Conservation (phyloP, 2,888 invertebrate genomes). For the Phyllotreta cruciferae region DNA sequence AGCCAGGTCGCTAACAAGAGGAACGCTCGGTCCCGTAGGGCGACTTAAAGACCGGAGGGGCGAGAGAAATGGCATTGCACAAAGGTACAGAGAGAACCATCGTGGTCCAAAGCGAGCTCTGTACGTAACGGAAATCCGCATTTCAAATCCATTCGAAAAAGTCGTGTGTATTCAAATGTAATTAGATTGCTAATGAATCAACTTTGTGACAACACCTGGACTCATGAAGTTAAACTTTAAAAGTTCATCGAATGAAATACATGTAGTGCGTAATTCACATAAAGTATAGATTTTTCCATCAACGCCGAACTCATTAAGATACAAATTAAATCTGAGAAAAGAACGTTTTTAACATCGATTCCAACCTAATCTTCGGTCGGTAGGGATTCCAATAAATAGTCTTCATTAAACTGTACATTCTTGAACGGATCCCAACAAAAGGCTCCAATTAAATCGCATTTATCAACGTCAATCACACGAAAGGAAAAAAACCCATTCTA, state of each 20-base stretch:
- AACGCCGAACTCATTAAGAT: constrained; percentile 5
- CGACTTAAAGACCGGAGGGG: constrained; percentile 44
- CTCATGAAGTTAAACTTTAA: no score
- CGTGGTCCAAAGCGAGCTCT: no score
- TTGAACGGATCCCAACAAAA: constrained; percentile 33
- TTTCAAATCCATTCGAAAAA: no score
- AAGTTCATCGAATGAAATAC: no score
- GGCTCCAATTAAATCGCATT: constrained; percentile 31
- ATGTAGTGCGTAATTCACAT: no score
- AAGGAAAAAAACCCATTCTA: constrained; percentile 23
- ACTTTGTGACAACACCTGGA: no score
- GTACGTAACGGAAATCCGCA: no score
- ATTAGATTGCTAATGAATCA: no score
- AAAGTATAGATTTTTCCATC: neutral
- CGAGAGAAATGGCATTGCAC: neutral
- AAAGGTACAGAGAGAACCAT: no score
- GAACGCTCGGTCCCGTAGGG: constrained; percentile 53
- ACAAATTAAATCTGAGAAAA: neutral
- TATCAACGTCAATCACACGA: constrained; percentile 31
- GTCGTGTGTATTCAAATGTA: no score
- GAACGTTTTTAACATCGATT: neutral
- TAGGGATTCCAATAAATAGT: constrained; percentile 26
- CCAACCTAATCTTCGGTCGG: constrained; percentile 9
- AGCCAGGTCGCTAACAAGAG: constrained; percentile 52
- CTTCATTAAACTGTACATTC: constrained; percentile 36